Percentiles rank a stretch among this genome's conserved stretches.
These are phyloP conservation scores for Spilosoma lubricipeda DNA, from an alignment of 2,888 invertebrate species.

Conservation along the genomic window DNA sequence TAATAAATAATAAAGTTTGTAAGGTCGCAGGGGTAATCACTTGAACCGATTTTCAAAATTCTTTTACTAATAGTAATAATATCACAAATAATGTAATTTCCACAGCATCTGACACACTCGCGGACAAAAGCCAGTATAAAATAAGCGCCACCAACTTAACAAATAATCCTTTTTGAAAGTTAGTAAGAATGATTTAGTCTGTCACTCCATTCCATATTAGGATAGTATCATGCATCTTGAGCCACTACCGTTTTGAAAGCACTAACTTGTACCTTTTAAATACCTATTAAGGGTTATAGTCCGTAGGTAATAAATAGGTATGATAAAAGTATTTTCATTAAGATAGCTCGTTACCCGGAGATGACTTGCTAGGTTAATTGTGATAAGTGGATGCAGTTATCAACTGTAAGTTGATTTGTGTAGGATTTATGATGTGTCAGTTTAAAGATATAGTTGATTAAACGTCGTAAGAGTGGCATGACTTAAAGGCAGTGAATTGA, in stretches of 20 bases:
- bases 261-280: slow-evolving; percentile 32
- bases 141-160: not conserved
- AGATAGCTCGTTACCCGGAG: slow-evolving; percentile 31
- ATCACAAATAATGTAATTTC: no score
- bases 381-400: slow-evolving; percentile 25
- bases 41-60: no score
- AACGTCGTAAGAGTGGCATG: not conserved
- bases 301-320: slow-evolving; percentile 38
- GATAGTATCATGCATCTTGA: slow-evolving; percentile 18
- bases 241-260: slow-evolving; percentile 18
- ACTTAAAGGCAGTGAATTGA: not conserved
- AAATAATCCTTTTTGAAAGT: not conserved
- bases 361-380: slow-evolving; percentile 19
- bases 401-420: not conserved
- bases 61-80: no score
- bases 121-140: not conserved
- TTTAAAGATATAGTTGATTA: not conserved
- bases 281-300: slow-evolving; percentile 45
- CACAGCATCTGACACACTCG: no score
- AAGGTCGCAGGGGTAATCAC: no score
- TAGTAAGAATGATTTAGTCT: slow-evolving; percentile 14
- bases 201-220: slow-evolving; percentile 34
- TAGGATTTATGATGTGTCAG: not conserved
- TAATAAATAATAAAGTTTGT: no score
- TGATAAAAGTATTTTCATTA: slow-evolving; percentile 50